Base-by-base conservation (phyloP, 2,113 vertebrate genomes). In the Bubalus kerabau region DNA sequence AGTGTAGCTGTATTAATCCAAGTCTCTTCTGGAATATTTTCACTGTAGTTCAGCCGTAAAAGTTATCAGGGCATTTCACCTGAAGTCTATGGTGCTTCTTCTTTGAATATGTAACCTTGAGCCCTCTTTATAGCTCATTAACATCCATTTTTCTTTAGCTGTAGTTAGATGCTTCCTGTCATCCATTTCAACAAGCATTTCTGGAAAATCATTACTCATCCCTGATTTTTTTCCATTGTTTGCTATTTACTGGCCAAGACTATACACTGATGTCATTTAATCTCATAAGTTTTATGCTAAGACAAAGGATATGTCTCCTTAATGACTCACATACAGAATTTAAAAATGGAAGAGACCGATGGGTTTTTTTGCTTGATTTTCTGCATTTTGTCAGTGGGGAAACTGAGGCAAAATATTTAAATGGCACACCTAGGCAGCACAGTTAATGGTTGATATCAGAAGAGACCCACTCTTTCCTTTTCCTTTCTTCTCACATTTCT, bases 181-280 rank as follows among this genome's bases (percentile, higher is more conserved):
- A 92, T 76, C 84, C n/a, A 95, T 76, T 93, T 87, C 91, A 94
- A 21, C 3, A 36, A 85, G 13, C 3, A 54, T 52, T 97, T 96
- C 67, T 67, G 87, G 80, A 95, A 97, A 96, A 87, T 60, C 56
- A 71, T 90, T 96, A 54, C 71, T 97, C 48, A 92, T 87, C 52
- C 30, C 15, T 93, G 50, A 43, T 76, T 48, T 26, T 32, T 40
- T 50, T 7, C 16, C 21, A 2, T 82, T 43, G 30, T 17, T 87
- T 94, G 10, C 10, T 80, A 6, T 81, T 93, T 62, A 92, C n/a
- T 84, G 16, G 52, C 5, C 46, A 97, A 60, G 32, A 64, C 4
- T 67, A 2, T 87, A 91, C 2, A 32, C 6, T 71, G 48, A 97
- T 87, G 12, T 62, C 59, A 96, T 88, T 97, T 88, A 67, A 82